These are phyloP conservation scores for Eudyptes chrysolophus DNA, from an alignment of 2,113 vertebrate species.

Conservation along the genomic window DNA sequence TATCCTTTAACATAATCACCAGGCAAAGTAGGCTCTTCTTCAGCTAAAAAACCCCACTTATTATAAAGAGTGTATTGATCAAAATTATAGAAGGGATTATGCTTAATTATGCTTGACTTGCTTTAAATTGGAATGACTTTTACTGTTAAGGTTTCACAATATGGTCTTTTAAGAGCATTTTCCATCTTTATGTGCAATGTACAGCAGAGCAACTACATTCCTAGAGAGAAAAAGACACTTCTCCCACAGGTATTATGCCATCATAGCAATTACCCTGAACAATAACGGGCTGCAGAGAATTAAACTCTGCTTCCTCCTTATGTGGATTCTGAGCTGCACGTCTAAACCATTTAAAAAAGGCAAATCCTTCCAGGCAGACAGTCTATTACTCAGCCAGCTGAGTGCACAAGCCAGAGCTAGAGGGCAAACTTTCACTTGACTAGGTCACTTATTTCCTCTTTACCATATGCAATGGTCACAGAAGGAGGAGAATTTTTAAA, in stretches of 20 bases:
- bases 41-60: background rate
- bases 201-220: background rate
- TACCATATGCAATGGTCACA: background rate
- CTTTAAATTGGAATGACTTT: background rate
- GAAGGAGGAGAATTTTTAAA: background rate
- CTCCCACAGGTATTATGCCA: constrained; percentile 5
- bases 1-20: background rate
- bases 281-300: constrained; percentile 1
- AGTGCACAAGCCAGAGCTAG: background rate
- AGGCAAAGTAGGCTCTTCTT: background rate
- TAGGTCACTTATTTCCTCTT: constrained; percentile 8
- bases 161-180: background rate
- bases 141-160: background rate
- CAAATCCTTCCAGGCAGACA: background rate
- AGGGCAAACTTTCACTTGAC: constrained; percentile 6
- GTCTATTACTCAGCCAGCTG: constrained; percentile 4
- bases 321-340: background rate
- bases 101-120: background rate
- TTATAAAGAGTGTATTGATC: background rate
- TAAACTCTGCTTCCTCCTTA: background rate
- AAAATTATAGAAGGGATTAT: background rate
- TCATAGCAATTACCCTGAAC: constrained; percentile 30
- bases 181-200: background rate
- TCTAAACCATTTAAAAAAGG: background rate
- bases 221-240: background rate